Conservation (phyloP, 2,113 vertebrate species). For the Mungos mungo region DNA sequence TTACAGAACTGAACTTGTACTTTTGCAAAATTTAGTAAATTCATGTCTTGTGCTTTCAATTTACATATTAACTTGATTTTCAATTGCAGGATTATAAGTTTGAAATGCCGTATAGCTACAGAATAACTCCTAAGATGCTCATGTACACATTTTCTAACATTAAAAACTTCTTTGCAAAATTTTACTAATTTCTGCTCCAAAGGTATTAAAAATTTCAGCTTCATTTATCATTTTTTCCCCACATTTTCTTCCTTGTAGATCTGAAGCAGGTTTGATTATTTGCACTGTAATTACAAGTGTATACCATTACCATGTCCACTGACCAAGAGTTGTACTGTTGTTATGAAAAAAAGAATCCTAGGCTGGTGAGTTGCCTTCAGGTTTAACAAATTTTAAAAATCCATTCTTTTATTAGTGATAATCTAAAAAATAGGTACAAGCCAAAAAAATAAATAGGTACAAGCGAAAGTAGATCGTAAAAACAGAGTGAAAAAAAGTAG, state of each 20-base stretch:
- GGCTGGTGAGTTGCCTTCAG: conserved; percentile 19
- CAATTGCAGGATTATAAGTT: conserved; percentile 16
- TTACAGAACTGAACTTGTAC: conserved; percentile 30
- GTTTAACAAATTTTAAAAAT: conserved; percentile 54
- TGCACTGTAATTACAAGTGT: conserved; percentile 15
- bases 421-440: not conserved
- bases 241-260: conserved; percentile 27
- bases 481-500: not conserved
- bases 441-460: not conserved
- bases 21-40: conserved; percentile 61
- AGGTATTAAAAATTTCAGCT: not conserved
- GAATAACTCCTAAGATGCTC: conserved; percentile 29
- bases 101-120: not conserved
- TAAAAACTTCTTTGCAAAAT: conserved; percentile 47
- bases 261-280: conserved; percentile 5
- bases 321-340: conserved; percentile 1
- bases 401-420: not conserved
- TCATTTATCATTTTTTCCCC: not conserved
- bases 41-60: conserved; percentile 29
- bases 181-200: not conserved
- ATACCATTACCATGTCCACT: not conserved
- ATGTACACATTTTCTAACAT: not conserved
- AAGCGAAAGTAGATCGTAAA: conserved; percentile 35
- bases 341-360: conserved; percentile 21
- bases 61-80: conserved; percentile 58